Evolutionary conservation across 2,888 invertebrate genomes (phyloP), one percentile per base, ranked within the genome.

Genomic region (Drosophila acutilabella): DNA sequence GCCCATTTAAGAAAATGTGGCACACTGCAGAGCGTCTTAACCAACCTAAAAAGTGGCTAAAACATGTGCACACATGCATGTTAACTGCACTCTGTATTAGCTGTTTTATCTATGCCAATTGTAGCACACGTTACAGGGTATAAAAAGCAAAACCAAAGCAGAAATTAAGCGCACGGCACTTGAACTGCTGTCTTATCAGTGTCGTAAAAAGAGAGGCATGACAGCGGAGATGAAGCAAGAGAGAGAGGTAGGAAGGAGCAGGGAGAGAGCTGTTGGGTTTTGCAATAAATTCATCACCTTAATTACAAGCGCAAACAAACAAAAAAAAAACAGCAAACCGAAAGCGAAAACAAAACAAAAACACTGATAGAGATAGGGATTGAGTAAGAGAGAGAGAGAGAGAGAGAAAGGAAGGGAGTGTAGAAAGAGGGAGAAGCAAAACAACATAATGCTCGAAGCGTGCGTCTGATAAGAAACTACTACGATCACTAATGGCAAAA

Each of bases 211-310:
- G 50, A 42, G 51, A 51, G 48, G 36, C 23, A 33, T 16, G 33
- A 56, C 52, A 44, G 56, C 10, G 50, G 44, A 26, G 33, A 8
- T 10, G 14, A 11, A 11, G 23, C 26, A 18, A 6, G 10, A 48
- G 14, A 20, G 38, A 4, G 14, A 18, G 7, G n/a, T n/a, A n/a
- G n/a, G n/a, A n/a, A n/a, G 20, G 38, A n/a, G 48, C 4, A 18
- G n/a, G 36, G n/a, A n/a, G 18, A 14, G 16, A 3, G 30, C 40
- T n/a, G 44, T 8, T 14, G 53, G 54, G 52, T 38, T 33, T 8
- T 52, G 60, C 71, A 64, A 85, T 83, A 88, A 83, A 88, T 88
- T 82, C 80, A 84, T 88, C 88, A 84, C 73, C 78, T 86, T 84
- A 88, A 84, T 86, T 84, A 80, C 81, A 80, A 69, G 72, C 48